Conservation (phyloP, 1,140 invertebrate species). For the Mesaphorura yosii region DNA sequence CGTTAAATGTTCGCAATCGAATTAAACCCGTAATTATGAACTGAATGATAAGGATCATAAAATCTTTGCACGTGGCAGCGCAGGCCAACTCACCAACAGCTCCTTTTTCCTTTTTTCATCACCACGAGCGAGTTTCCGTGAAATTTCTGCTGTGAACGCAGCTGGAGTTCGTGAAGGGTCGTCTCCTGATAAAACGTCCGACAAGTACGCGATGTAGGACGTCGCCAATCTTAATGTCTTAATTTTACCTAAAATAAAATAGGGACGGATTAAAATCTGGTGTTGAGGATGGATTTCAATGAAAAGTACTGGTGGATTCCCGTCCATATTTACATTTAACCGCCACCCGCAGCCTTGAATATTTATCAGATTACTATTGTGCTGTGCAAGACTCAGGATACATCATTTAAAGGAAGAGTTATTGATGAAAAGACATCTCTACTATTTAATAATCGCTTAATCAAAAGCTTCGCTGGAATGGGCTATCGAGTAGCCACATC, state of each 20-base stretch:
- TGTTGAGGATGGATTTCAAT: too few relatives aligned
- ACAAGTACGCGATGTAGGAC: slow-evolving; percentile 81
- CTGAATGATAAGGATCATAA: background rate
- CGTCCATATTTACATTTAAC: background rate
- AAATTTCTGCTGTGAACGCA: slow-evolving; percentile 45
- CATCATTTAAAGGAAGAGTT: too few relatives aligned
- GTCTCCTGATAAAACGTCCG: slow-evolving; percentile 48
- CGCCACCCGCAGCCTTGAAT: background rate
- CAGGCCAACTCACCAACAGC: slow-evolving; percentile 52
- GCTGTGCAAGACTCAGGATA: background rate
- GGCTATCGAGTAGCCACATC: too few relatives aligned
- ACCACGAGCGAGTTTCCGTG: slow-evolving; percentile 35
- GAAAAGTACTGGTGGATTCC: background rate
- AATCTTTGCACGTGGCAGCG: background rate
- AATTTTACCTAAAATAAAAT: slow-evolving; percentile 57
- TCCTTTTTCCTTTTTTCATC: slow-evolving; percentile 35
- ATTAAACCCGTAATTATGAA: too few relatives aligned
- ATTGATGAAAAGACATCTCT: too few relatives aligned
- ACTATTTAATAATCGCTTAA: too few relatives aligned
- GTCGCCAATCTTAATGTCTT: slow-evolving; percentile 82
- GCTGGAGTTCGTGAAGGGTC: slow-evolving; percentile 38
- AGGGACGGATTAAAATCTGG: too few relatives aligned
- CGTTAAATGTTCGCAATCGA: too few relatives aligned
- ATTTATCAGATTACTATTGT: background rate
- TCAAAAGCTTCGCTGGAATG: too few relatives aligned